Evolutionary conservation across 2,113 vertebrate species (phyloP).

Genomic region (Trichomycterus rosablanca): DNA sequence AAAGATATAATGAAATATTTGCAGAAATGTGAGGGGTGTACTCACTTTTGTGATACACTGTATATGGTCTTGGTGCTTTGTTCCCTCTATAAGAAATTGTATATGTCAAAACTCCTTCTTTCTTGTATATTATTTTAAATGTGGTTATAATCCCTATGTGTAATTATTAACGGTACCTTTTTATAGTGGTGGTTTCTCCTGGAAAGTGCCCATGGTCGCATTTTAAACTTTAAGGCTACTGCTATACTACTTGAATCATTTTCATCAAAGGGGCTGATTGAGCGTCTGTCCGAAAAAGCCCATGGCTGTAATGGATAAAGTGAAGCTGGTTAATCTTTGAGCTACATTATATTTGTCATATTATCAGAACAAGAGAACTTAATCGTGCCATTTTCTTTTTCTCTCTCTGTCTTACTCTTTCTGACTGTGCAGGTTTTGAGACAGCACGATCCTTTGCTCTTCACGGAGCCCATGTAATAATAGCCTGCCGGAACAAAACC

Average conservation of each 20-base stretch:
- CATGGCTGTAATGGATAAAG: slow-evolving; percentile 56
- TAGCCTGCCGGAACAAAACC: slow-evolving; percentile 81
- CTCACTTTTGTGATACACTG: no score
- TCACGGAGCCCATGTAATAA: slow-evolving; percentile 86
- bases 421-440: slow-evolving; percentile 78
- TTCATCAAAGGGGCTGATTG: slow-evolving; percentile 68
- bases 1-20: no score
- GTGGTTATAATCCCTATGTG: no score
- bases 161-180: slow-evolving; percentile 42
- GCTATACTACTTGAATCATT: slow-evolving; percentile 66
- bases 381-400: slow-evolving; percentile 10
- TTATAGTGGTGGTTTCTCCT: slow-evolving; percentile 32
- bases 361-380: slow-evolving; percentile 23
- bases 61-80: no score
- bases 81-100: no score
- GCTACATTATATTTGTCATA: neutral
- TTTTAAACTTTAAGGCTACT: slow-evolving; percentile 39
- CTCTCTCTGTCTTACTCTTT: neutral
- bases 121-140: no score
- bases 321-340: neutral
- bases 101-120: no score
- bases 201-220: slow-evolving; percentile 47
- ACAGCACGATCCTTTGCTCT: slow-evolving; percentile 91
- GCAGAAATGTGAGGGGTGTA: no score
- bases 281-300: slow-evolving; percentile 61